Evolutionary conservation across 2,797 vertebrate species (phyloP).

Genomic region (Lophotriccus pileatus): DNA sequence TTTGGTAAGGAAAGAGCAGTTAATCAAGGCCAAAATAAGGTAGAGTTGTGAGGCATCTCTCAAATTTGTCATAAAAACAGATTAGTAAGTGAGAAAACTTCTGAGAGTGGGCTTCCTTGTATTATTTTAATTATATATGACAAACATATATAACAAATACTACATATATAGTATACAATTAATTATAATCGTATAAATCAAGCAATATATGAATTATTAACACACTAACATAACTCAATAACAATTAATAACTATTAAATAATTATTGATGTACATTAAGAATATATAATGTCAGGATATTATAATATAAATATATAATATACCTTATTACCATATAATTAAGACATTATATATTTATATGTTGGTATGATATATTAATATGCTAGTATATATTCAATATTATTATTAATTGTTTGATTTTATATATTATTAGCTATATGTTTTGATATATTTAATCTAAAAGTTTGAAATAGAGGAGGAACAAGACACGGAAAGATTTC

Average conservation of each 20-base stretch:
- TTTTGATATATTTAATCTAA: neutral
- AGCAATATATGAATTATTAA: neutral
- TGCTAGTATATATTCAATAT: neutral
- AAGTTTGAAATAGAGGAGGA: neutral
- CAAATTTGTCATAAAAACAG: neutral
- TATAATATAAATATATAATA: neutral
- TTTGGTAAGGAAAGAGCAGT: neutral
- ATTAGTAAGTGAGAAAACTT: neutral
- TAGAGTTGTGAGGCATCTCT: neutral
- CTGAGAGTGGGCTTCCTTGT: neutral
- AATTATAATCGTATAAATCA: neutral
- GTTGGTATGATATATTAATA: neutral
- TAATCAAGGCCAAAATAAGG: neutral
- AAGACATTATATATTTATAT: no score
- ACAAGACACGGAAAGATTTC: neutral
- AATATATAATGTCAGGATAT: neutral
- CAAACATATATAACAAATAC: neutral
- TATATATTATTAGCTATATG: neutral
- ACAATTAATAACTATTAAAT: neutral
- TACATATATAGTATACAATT: neutral
- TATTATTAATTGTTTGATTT: neutral
- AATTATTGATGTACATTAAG: neutral
- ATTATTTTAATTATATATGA: neutral
- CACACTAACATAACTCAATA: no score
- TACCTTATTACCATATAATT: no score